These are phyloP conservation scores for Orycteropus afer DNA, from an alignment of 2,113 vertebrate species.

Conservation along the genomic window DNA sequence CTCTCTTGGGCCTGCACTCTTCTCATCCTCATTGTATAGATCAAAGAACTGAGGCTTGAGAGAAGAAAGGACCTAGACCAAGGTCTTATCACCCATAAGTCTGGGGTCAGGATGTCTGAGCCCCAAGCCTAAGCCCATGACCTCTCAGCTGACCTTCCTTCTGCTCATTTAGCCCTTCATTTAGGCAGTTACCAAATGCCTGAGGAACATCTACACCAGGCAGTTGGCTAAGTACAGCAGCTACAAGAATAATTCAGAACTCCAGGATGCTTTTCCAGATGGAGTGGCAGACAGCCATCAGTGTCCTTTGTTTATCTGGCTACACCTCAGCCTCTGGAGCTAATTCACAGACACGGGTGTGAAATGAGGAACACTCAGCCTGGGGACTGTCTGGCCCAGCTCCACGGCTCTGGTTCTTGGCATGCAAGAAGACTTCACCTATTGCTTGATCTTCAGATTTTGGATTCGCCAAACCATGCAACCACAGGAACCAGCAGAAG, in stretches of 20 bases:
- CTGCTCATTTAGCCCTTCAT: neutral
- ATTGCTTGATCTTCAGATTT: neutral
- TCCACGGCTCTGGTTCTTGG: neutral
- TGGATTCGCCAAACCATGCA: neutral
- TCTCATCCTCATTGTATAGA: neutral
- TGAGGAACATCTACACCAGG: neutral
- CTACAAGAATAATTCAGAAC: neutral
- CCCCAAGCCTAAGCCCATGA: neutral
- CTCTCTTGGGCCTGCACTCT: neutral
- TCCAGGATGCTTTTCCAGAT: neutral
- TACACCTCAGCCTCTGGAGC: rapidly evolving
- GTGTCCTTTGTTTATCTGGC: neutral
- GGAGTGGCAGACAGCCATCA: neutral
- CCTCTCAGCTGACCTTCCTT: neutral
- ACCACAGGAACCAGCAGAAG: neutral
- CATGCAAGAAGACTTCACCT: neutral
- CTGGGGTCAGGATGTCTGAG: neutral
- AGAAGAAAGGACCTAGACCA: neutral
- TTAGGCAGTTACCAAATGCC: neutral
- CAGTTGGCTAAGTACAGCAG: too few relatives aligned
- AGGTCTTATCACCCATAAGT: neutral
- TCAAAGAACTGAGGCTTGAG: neutral
- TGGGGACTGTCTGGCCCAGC: neutral
- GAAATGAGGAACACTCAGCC: neutral
- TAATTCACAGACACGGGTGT: rapidly evolving